Conservation (phyloP, 1,140 invertebrate species). For the Heliconius eleuchia region DNA sequence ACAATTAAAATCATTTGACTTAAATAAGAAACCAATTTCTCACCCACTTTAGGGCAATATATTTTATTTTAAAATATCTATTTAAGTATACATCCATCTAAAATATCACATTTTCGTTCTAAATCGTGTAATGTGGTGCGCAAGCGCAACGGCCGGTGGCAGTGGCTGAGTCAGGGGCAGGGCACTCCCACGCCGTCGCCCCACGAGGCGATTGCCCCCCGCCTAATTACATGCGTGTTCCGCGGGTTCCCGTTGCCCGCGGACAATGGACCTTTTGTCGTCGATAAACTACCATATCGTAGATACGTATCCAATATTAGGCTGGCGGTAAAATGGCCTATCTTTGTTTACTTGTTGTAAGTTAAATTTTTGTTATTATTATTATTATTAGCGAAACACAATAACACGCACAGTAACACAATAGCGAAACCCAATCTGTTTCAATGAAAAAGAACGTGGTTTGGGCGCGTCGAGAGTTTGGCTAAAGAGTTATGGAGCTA, state of each 20-base stretch:
- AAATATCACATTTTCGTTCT: background rate
- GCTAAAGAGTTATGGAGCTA: too few species aligned
- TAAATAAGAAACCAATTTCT: too few species aligned
- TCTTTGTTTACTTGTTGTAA: background rate
- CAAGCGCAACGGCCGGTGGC: slow-evolving; percentile 25
- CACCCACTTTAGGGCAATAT: background rate
- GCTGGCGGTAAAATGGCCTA: background rate
- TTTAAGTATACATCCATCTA: background rate
- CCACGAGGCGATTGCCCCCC: slow-evolving; percentile 34
- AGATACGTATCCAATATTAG: background rate
- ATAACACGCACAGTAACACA: too few species aligned
- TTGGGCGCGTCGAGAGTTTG: too few species aligned
- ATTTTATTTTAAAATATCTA: background rate
- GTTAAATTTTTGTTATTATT: background rate
- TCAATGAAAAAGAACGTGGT: too few species aligned
- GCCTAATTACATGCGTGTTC: slow-evolving; percentile 31
- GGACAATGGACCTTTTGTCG: slow-evolving; percentile 21
- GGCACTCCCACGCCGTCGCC: slow-evolving; percentile 32
- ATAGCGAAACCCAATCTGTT: too few species aligned
- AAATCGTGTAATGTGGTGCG: background rate
- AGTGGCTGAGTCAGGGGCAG: slow-evolving; percentile 29
- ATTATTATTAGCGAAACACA: background rate
- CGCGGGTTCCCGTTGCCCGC: slow-evolving; percentile 18
- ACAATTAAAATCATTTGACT: too few species aligned
- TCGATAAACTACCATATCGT: slow-evolving; percentile 9